A percentile compares a stretch with the other conserved stretches of the same genome.
Conservation (phyloP, 1,140 invertebrate species). For the Calephelis nemesis region DNA sequence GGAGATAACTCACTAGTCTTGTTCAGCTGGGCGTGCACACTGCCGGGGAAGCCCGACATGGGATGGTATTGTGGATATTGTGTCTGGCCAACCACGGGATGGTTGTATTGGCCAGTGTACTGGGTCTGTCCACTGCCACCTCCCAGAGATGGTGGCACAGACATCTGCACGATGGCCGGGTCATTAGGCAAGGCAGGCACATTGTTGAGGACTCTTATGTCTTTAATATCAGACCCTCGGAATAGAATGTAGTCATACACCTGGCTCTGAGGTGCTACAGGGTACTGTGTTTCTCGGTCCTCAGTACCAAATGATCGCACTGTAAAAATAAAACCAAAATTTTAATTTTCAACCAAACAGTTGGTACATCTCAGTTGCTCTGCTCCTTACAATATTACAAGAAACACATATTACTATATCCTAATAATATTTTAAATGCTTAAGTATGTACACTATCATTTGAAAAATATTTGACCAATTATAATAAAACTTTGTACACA, state of each 20-base stretch:
- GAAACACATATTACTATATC: no score
- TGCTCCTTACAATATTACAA: no score
- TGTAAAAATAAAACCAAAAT: slow-evolving; percentile 79
- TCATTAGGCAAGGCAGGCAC: slow-evolving; percentile 90
- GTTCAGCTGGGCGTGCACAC: slow-evolving; percentile 80
- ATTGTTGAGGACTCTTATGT: slow-evolving; percentile 95
- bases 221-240: slow-evolving; percentile 98
- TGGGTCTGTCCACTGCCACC: slow-evolving; percentile 58
- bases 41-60: slow-evolving; percentile 82
- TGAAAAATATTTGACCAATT: no score
- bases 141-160: slow-evolving; percentile 83
- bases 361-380: neutral
- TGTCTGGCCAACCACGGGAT: slow-evolving; percentile 67
- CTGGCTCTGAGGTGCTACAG: slow-evolving; percentile 96
- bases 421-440: no score
- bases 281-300: slow-evolving; percentile 95
- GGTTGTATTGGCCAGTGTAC: slow-evolving; percentile 67
- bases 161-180: slow-evolving; percentile 96
- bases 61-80: slow-evolving; percentile 77
- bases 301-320: slow-evolving; percentile 99
- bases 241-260: slow-evolving; percentile 99
- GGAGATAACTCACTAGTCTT: slow-evolving; percentile 89
- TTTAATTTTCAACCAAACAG: slow-evolving; percentile 2
- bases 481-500: no score
- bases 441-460: no score